phyloP scores from a whole-genome alignment of 2,888 invertebrate species.

The Agrotis clavis region DNA sequence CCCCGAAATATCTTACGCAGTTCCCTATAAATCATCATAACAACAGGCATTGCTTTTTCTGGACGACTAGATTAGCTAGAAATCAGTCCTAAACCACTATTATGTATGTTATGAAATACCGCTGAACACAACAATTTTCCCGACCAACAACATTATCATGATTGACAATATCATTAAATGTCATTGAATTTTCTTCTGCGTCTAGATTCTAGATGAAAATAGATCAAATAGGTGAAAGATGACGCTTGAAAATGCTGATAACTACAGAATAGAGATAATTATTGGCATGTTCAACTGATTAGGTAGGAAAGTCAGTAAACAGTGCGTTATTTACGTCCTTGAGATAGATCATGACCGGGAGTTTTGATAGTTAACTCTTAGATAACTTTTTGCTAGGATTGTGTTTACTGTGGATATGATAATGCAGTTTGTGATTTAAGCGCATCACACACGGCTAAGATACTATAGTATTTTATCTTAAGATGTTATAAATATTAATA shows the following conservation, averaged over 20 bases:
- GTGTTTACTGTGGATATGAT: not conserved
- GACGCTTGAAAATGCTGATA: constrained; percentile 36
- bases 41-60: no score
- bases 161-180: constrained; percentile 14
- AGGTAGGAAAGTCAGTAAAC: constrained; percentile 18
- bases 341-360: constrained; percentile 11
- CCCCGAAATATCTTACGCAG: no score
- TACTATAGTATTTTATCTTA: no score
- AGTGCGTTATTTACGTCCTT: constrained; percentile 31
- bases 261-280: not conserved
- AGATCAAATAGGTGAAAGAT: constrained; percentile 40
- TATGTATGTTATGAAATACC: not conserved
- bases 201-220: not conserved
- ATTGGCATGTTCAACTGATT: constrained; percentile 20
- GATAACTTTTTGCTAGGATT: not conserved
- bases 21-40: no score
- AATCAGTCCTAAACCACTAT: not conserved
- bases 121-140: constrained; percentile 14
- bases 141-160: constrained; percentile 6
- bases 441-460: no score
- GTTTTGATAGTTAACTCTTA: not conserved
- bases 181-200: constrained; percentile 17
- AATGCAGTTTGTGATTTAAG: not conserved
- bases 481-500: no score
- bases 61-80: not conserved